These are phyloP conservation scores for Brachionus paranguensis DNA, from an alignment of 1,140 invertebrate species.

Conservation along the genomic window DNA sequence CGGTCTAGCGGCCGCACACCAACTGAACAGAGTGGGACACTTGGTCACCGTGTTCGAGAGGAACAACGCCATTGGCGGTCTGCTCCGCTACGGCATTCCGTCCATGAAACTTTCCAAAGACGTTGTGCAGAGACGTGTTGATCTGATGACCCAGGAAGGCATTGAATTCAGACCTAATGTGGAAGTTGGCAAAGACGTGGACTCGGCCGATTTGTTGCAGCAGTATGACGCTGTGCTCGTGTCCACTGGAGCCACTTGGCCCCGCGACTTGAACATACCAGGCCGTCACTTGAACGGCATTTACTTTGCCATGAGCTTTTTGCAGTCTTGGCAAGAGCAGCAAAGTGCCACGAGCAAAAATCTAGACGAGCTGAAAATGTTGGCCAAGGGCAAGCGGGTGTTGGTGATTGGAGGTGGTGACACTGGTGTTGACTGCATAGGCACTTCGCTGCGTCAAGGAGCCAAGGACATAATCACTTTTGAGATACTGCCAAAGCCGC, in stretches of 20 bases:
- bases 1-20: conserved; percentile 89
- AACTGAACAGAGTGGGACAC: conserved; percentile 84
- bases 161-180: conserved; percentile 80
- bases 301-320: conserved; percentile 93
- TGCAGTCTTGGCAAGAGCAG: conserved; percentile 93
- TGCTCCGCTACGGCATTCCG: conserved; percentile 94
- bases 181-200: conserved; percentile 77
- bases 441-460: conserved; percentile 82
- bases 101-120: conserved; percentile 93
- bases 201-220: conserved; percentile 67
- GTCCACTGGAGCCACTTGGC: conserved; percentile 89
- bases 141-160: conserved; percentile 80
- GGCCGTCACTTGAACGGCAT: conserved; percentile 60
- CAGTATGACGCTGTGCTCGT: conserved; percentile 80
- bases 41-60: conserved; percentile 88
- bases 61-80: conserved; percentile 86
- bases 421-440: conserved; percentile 99
- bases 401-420: conserved; percentile 96
- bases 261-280: conserved; percentile 68
- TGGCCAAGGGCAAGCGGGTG: conserved; percentile 87
- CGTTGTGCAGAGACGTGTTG: conserved; percentile 75
- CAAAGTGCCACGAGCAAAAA: conserved; percentile 59
- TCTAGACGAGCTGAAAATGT: conserved; percentile 60
- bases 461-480: conserved; percentile 93
- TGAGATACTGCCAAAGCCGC: conserved; percentile 91